phyloP scores from a whole-genome alignment of 2,113 vertebrate genomes.

The Terrapene triunguis region DNA sequence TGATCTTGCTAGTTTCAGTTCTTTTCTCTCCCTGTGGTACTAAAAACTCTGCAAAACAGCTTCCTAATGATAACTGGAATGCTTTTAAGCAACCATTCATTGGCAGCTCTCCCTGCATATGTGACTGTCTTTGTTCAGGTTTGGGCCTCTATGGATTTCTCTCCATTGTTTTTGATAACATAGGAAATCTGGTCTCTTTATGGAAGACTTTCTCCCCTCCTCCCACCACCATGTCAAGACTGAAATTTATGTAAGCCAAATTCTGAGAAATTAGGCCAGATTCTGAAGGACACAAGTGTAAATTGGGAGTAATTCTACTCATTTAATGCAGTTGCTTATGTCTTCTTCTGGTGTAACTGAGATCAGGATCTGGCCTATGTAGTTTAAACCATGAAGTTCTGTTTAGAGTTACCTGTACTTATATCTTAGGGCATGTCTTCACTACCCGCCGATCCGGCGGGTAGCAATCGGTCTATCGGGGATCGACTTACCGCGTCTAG shows the following conservation, averaged over 20 bases:
- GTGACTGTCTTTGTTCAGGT: not conserved
- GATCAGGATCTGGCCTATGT: conserved; percentile 66
- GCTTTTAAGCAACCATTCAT: too few species aligned
- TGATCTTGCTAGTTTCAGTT: rapidly evolving
- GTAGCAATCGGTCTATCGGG: too few species aligned
- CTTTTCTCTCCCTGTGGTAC: not conserved
- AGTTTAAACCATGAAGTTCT: conserved; percentile 38
- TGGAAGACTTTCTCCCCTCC: conserved; percentile 28
- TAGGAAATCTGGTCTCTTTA: conserved; percentile 48
- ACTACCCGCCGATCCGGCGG: too few species aligned
- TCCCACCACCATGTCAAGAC: conserved; percentile 33
- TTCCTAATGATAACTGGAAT: not conserved
- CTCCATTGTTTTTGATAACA: conserved; percentile 54
- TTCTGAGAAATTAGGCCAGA: conserved; percentile 34
- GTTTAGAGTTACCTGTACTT: conserved; percentile 22
- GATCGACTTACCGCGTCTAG: too few species aligned
- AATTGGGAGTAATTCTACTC: not conserved
- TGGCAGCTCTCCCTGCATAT: not conserved
- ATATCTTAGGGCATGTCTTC: too few species aligned
- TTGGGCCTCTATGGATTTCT: not conserved
- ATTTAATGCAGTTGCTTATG: conserved; percentile 68
- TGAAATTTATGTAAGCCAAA: conserved; percentile 65
- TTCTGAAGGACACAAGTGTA: conserved; percentile 71
- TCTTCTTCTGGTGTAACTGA: conserved; percentile 62
- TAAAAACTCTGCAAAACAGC: not conserved